Evolutionary conservation across 1,140 invertebrate genomes (phyloP).

Genomic region (Plectus sambesii): DNA sequence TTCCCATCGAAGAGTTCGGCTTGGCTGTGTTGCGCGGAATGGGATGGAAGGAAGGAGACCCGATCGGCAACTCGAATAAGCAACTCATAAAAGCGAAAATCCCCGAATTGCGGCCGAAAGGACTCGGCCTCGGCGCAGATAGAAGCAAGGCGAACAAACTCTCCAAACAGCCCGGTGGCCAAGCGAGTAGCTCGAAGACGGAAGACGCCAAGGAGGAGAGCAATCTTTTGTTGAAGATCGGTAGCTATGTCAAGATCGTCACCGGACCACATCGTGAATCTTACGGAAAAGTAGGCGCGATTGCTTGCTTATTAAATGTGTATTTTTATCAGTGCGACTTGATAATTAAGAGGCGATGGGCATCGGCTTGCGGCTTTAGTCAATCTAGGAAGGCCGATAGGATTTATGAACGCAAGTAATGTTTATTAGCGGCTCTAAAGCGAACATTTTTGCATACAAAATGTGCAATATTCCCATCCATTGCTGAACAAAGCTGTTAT

Average conservation of each 20-base stretch:
- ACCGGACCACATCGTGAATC: constrained; percentile 61
- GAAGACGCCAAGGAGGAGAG: constrained; percentile 54
- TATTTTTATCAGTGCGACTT: no score
- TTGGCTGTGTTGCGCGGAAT: constrained; percentile 81
- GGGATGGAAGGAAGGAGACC: constrained; percentile 72
- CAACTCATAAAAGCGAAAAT: constrained; percentile 51
- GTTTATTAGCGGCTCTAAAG: no score
- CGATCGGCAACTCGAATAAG: constrained; percentile 54
- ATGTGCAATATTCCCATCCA: no score
- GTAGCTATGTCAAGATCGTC: constrained; percentile 60
- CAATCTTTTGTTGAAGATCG: constrained; percentile 45
- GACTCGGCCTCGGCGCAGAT: constrained; percentile 77
- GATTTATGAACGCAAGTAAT: no score
- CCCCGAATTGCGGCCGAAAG: constrained; percentile 66
- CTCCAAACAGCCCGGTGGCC: constrained; percentile 40
- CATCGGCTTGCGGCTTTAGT: no score
- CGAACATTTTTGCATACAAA: no score
- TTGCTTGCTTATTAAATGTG: no score
- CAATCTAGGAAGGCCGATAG: no score
- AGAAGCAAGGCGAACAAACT: constrained; percentile 52
- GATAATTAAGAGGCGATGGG: no score
- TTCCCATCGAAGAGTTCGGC: constrained; percentile 76
- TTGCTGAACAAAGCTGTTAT: no score
- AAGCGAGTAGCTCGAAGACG: constrained; percentile 36
- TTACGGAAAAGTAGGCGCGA: no score